Evolutionary conservation across 1,140 invertebrate species (phyloP).

Genomic region (Monochamus saltuarius): DNA sequence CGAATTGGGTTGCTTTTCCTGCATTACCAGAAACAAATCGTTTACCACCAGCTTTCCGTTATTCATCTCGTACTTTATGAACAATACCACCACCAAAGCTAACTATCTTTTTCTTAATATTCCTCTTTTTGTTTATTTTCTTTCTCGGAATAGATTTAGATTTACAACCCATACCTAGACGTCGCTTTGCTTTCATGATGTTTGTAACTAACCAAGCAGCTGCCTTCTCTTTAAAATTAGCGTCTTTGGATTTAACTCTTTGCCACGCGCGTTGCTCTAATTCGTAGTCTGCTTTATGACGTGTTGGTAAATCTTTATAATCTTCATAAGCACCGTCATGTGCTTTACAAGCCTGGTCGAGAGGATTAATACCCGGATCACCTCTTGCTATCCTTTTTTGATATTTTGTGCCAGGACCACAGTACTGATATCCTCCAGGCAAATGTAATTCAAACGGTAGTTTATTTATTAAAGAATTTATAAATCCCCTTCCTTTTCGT

Average conservation of each 20-base stretch:
- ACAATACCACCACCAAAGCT: too few species aligned
- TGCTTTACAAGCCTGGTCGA: constrained; percentile 53
- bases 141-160: too few species aligned
- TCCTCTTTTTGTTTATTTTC: too few species aligned
- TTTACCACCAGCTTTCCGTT: too few species aligned
- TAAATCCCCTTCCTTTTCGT: constrained; percentile 1
- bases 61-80: too few species aligned
- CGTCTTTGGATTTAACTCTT: constrained; percentile 47
- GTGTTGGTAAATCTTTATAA: constrained; percentile 41
- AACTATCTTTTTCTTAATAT: too few species aligned
- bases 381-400: constrained; percentile 7
- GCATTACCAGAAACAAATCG: constrained; percentile 5
- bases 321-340: constrained; percentile 54
- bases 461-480: constrained; percentile 20
- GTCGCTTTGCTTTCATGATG: constrained; percentile 31
- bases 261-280: constrained; percentile 49
- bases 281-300: constrained; percentile 51
- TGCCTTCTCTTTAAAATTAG: constrained; percentile 44
- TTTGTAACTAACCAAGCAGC: constrained; percentile 29
- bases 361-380: constrained; percentile 47
- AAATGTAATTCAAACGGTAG: constrained; percentile 19
- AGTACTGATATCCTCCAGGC: constrained; percentile 11
- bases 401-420: constrained; percentile 17
- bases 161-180: constrained; percentile 31
- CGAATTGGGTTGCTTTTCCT: constrained; percentile 12